Evolutionary conservation across 2,113 vertebrate species (phyloP), one percentile per base, ranked within the genome.

Genomic region (Elephantulus edwardii): DNA sequence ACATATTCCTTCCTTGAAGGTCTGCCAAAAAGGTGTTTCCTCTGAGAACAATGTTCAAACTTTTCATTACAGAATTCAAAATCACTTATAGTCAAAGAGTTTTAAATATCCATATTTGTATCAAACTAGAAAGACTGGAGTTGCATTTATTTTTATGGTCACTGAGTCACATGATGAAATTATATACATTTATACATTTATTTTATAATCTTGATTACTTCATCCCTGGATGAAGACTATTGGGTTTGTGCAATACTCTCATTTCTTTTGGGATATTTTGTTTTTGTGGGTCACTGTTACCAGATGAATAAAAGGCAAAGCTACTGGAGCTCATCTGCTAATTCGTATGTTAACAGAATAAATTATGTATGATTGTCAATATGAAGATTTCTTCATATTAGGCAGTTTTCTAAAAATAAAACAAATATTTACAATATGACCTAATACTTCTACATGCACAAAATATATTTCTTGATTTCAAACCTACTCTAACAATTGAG

Each of bases 41-140:
- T 92, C 66, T 62, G 83, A 96, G 88, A 90, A 88, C 71, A 92
- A n/a, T 74, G 83, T 42, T 91, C 71, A 48, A 91, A 93, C 16
- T 35, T 96, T 88, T 90, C 86, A 88, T 92, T 90, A 83, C 26
- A 86, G 19, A 93, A 88, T 86, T 91, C 88, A 83, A 91, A 92
- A 83, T 30, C 30, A 56, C 71, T 94, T 92, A 92, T 82, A 90
- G 5, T 60, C 88, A 80, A 2, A 89, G 42, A 40, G 77, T 91
- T 94, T 93, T 88, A 71, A 38, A 91, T 60, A 42, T 1, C 1
- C 64, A 89, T 5, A 19, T 66, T 90, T 92, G 12, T 35, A 79
- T 38, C 80, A 68, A 89, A 86, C 46, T 76, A 48, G 9, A 71
- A 94, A 93, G 44, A 75, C 2, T 62, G 6, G 46, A 77, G 28